Evolutionary conservation across 2,888 invertebrate species (phyloP), one percentile per base, ranked within the genome.

Genomic region (Nezara viridula): DNA sequence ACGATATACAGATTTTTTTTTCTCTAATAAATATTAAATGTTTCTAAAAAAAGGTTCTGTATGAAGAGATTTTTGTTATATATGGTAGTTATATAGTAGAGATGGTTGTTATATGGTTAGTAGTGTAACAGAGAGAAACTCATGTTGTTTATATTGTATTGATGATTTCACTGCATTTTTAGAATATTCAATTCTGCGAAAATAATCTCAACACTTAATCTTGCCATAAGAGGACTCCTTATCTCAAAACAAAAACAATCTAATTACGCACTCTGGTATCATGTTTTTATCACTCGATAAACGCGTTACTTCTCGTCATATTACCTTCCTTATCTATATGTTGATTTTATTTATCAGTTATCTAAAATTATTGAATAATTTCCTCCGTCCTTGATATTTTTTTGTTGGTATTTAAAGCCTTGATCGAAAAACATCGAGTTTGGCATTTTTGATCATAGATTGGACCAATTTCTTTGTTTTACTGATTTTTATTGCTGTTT

Each of bases 251-350:
- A 19, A 73, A 37, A 73, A 32, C 66, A 73, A 73, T 37, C 37
- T 37, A 37, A 37, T 73, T 73, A 73, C 66, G 66, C 66, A 73
- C 66, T 37, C 66, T 73, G 32, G 37, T 73, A 21, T 73, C 66
- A 37, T 32, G 66, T 73, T 37, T 7, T 73, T 73, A 37, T 37
- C 37, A 37, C 9, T 6, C 6, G 32, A 66, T 37, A 21, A 66
- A 73, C 6, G 27, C 14, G 16, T 27, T 27, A 16, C 37, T 73
- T 37, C 66, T 73, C 6, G 9, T 37, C 66, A 73, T 37, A 21
- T 73, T 73, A 73, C 19, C 19, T 73, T 6, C 7, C 7, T 37
- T 21, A 32, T 37, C 19, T 37, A 27, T 37, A 55, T 55, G 24
- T n/a, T 55, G 24, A 24, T 55, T 24, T 55, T 10, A 55, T 55